These are phyloP conservation scores for Mirounga angustirostris DNA, from an alignment of 2,113 vertebrate species.

Conservation along the genomic window DNA sequence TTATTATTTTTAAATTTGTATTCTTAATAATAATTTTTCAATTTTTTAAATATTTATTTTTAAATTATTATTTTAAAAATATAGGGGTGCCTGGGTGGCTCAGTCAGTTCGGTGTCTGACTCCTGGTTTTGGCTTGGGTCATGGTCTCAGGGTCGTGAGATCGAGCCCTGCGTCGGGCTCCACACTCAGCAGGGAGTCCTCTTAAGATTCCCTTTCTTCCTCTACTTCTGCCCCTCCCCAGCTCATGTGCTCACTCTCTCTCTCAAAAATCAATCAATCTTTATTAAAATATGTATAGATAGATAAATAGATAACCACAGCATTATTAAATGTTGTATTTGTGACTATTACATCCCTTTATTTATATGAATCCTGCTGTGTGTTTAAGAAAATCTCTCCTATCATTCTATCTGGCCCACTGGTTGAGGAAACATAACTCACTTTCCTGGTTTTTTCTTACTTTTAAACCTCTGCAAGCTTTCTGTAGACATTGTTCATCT, in stretches of 20 bases:
- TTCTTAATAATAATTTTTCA: not conserved
- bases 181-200: not conserved
- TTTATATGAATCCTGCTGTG: not conserved
- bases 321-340: not conserved
- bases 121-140: not conserved
- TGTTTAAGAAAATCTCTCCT: not conserved
- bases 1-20: not conserved
- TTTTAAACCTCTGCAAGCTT: not conserved
- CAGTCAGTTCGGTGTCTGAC: not conserved
- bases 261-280: not conserved
- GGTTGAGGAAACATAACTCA: not conserved
- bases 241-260: not conserved
- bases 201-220: not conserved
- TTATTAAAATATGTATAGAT: not conserved
- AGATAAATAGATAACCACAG: not conserved
- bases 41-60: not conserved
- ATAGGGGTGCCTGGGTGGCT: not conserved
- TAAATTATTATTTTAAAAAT: not conserved
- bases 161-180: fast-evolving
- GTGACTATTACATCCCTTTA: not conserved
- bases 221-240: not conserved
- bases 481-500: not conserved
- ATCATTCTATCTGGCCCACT: not conserved
- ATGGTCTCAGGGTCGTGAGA: not conserved
- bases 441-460: not conserved